Percentiles rank a stretch among this genome's conserved stretches.
Conservation (phyloP, 2,888 invertebrate genomes). For the Eubasilissa splendida region DNA sequence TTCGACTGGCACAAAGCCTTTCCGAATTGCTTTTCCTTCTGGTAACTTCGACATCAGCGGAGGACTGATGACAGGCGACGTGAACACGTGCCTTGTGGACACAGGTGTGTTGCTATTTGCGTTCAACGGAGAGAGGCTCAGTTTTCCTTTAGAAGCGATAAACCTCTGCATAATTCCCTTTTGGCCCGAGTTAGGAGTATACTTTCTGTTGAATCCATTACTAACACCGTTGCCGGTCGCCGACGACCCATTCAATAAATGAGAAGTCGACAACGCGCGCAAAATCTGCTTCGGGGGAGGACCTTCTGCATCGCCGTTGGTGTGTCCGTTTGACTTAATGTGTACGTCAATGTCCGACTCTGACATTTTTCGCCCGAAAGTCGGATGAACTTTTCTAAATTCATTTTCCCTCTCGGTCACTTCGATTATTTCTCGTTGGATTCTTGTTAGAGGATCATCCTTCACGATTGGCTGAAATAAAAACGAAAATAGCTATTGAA, state of each 20-base stretch:
- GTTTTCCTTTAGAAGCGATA: conserved; percentile 84
- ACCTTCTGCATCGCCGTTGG: conserved; percentile 63
- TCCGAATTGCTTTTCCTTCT: conserved; percentile 78
- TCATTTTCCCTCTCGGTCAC: conserved; percentile 89
- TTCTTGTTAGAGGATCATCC: conserved; percentile 83
- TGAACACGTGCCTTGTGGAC: conserved; percentile 63
- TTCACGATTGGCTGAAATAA: conserved; percentile 73
- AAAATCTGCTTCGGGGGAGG: conserved; percentile 63
- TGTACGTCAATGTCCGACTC: conserved; percentile 70
- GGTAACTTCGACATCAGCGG: conserved; percentile 69
- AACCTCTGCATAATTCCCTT: conserved; percentile 91
- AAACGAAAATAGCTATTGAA: conserved; percentile 59
- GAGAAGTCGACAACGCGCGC: conserved; percentile 70
- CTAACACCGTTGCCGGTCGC: conserved; percentile 63
- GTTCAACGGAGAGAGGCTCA: conserved; percentile 65
- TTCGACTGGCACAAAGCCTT: conserved; percentile 88
- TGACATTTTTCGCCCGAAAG: conserved; percentile 68
- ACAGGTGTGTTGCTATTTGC: conserved; percentile 60
- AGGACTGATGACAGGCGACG: conserved; percentile 63
- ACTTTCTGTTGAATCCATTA: conserved; percentile 74
- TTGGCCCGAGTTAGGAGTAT: conserved; percentile 77
- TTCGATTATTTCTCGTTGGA: conserved; percentile 92
- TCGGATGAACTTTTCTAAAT: conserved; percentile 76
- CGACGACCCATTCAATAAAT: conserved; percentile 65
- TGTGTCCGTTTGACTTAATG: conserved; percentile 67